Percentiles rank a stretch among this genome's conserved stretches.
Conservation (phyloP, 1,140 invertebrate genomes). For the Portunus trituberculatus region DNA sequence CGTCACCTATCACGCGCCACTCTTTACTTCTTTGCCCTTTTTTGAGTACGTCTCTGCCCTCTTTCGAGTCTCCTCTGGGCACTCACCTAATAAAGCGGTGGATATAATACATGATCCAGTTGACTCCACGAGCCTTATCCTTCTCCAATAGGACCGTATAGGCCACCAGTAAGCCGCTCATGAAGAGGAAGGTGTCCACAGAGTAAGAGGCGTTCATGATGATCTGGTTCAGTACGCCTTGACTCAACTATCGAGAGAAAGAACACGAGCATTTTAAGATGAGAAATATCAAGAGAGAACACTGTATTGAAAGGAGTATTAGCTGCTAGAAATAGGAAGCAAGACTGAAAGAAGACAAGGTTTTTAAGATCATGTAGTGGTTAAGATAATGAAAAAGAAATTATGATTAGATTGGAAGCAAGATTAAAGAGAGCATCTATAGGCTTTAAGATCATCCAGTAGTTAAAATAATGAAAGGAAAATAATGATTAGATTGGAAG, state of each 20-base stretch:
- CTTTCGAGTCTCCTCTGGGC: neutral
- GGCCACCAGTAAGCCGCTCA: constrained; percentile 66
- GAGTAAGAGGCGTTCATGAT: constrained; percentile 40
- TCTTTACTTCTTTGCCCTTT: neutral
- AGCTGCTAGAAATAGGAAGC: neutral
- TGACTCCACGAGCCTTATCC: constrained; percentile 25
- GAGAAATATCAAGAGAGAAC: neutral
- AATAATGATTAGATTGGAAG: neutral
- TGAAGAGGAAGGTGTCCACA: constrained; percentile 75
- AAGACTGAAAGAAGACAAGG: neutral
- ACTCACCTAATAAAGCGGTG: constrained; percentile 67
- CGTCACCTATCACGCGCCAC: neutral
- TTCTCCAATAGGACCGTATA: constrained; percentile 62
- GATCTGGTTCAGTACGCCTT: constrained; percentile 34
- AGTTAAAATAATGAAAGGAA: too few species aligned
- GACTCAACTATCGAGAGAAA: constrained; percentile 30
- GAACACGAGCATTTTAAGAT: too few species aligned
- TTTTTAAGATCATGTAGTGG: neutral
- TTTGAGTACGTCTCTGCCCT: neutral
- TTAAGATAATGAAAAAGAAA: neutral
- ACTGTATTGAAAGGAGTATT: neutral
- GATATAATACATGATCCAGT: constrained; percentile 72
- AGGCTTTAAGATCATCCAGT: too few species aligned
- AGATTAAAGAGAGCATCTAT: neutral
- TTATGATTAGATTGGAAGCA: neutral